A percentile compares a stretch with the other conserved stretches of the same genome.
These are phyloP conservation scores for Carassius auratus DNA, from an alignment of 2,113 vertebrate species.

Conservation along the genomic window DNA sequence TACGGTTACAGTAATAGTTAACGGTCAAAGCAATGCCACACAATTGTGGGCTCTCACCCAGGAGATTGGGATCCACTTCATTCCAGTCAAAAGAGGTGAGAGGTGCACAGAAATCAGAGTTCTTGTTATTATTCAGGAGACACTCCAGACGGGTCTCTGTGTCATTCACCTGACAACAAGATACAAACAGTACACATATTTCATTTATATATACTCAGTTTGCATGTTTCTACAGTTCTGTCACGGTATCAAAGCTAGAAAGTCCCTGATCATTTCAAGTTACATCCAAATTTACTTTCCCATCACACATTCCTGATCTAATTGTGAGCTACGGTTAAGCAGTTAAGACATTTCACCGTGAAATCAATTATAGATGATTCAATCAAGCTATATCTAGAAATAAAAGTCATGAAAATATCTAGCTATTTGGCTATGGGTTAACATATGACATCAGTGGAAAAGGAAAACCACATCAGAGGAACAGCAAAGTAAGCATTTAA, in stretches of 20 bases:
- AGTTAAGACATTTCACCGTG: background rate
- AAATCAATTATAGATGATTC: background rate
- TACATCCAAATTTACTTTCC: background rate
- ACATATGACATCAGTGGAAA: no score
- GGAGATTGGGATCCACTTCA: conserved; percentile 96
- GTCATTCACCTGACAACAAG: conserved; percentile 85
- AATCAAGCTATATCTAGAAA: background rate
- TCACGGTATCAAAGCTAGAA: background rate
- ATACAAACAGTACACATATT: background rate
- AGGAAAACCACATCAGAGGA: no score
- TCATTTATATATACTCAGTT: background rate
- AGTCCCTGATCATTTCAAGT: background rate
- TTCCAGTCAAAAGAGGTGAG: conserved; percentile 99
- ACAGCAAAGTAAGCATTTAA: no score
- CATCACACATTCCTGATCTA: background rate
- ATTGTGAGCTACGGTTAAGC: background rate
- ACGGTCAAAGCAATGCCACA: background rate
- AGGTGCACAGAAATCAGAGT: conserved; percentile 98
- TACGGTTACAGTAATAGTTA: background rate
- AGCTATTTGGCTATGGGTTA: background rate
- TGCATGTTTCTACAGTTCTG: background rate
- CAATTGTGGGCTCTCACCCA: conserved; percentile 78
- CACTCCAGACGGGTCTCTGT: conserved; percentile 97
- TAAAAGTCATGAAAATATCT: no score
- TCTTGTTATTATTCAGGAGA: conserved; percentile 99